phyloP scores from a whole-genome alignment of 2,113 vertebrate genomes.

The Phaethon lepturus region DNA sequence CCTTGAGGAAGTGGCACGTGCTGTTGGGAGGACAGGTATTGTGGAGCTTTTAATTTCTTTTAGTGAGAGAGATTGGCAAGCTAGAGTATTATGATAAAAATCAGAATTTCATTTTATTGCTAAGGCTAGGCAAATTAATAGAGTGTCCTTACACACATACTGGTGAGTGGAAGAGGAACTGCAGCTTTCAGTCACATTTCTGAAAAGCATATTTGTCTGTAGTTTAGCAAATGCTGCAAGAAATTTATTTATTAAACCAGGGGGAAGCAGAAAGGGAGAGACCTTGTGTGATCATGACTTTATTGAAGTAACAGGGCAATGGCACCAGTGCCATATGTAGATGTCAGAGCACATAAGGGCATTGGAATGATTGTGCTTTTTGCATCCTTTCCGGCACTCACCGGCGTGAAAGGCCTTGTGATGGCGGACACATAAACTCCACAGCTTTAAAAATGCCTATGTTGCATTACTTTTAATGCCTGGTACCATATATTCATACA shows the following conservation, averaged over 20 bases:
- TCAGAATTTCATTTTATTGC: neutral
- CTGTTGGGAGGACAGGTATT: neutral
- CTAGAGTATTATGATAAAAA: neutral
- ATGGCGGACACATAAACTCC: neutral
- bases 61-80: neutral
- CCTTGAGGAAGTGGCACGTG: neutral
- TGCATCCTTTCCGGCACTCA: neutral
- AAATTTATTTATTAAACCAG: neutral
- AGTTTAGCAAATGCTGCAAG: neutral
- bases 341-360: neutral
- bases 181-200: neutral
- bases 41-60: neutral
- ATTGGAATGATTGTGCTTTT: neutral
- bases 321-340: neutral
- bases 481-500: neutral
- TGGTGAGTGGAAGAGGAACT: neutral
- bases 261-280: neutral
- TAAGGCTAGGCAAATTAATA: neutral
- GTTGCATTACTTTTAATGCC: neutral
- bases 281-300: accelerated
- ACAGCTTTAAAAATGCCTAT: neutral
- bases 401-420: accelerated
- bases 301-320: neutral
- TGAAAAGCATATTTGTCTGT: neutral
- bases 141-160: neutral